Base-by-base conservation (phyloP, 2,888 invertebrate genomes). In the Metopia argyrocephala region DNA sequence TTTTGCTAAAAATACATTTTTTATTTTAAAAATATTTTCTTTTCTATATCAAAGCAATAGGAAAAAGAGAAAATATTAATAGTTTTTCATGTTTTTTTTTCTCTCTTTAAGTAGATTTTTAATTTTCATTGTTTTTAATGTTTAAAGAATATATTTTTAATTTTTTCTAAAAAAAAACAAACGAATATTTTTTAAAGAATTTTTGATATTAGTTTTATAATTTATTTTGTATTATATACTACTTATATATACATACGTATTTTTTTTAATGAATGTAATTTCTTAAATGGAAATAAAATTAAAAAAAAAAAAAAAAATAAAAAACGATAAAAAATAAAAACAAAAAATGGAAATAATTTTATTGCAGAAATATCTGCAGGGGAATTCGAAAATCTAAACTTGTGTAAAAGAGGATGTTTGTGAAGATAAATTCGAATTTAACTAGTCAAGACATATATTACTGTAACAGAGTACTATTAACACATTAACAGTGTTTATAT, bases 221-320 rank as follows among this genome's bases (percentile, higher is more conserved):
- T 81, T 81, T 81, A 81, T 81, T 78, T 78, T 81, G 81, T 81
- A 81, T 81, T 81, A 75, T 81, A 81, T 52, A 73, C 52, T 78
- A 71, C n/a, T n/a, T n/a, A n/a, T n/a, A n/a, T n/a, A n/a, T n/a
- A 38, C 15, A 38, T 38, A 38, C 38, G 3, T 12, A 12, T 75
- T 76, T 74, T 76, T 75, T 69, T 25, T 66, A 76, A 74, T 81
- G 78, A 81, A 81, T 81, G 81, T 81, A 78, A 80, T 80, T 80
- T 80, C 73, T 73, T 68, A 66, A 80, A 74, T 31, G 56, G 54
- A 74, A 79, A 57, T 59, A 15, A 45, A 68, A 78, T 38, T 20
- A 65, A 69, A 70, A 74, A 73, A 69, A 74, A 25, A 76, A 45
- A 52, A 25, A 31, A 38, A 75, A 56, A 59, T 45, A 57, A 48